Evolutionary conservation across 2,797 vertebrate species (phyloP).

Genomic region (Pogonophryne albipinna): DNA sequence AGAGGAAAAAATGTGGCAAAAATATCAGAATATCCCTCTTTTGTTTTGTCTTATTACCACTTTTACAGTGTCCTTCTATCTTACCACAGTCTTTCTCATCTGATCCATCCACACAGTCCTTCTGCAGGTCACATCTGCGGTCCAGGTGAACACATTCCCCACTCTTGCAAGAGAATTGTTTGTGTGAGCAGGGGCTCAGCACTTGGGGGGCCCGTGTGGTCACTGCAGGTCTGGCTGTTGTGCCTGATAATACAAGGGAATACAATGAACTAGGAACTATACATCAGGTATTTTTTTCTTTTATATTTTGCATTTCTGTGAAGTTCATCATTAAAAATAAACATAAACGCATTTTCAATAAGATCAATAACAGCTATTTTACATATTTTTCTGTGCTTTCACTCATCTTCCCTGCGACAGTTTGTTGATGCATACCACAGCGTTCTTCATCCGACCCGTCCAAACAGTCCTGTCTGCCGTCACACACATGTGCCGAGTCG

Average conservation of each 20-base stretch:
- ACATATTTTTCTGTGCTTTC: neutral
- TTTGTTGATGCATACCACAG: constrained; percentile 82
- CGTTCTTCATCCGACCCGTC: constrained; percentile 87
- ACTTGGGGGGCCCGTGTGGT: constrained; percentile 50
- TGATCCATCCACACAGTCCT: constrained; percentile 89
- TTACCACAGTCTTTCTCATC: constrained; percentile 90
- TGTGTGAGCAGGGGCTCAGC: constrained; percentile 83
- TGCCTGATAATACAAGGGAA: constrained; percentile 50
- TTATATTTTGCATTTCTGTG: neutral
- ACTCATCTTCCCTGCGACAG: neutral
- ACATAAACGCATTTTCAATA: neutral
- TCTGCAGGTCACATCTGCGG: constrained; percentile 86
- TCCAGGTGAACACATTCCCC: constrained; percentile 88
- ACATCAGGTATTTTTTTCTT: neutral
- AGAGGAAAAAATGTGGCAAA: neutral
- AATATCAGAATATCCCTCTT: neutral
- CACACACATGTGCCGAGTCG: constrained; percentile 82
- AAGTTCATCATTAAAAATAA: neutral
- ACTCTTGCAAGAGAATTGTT: constrained; percentile 87
- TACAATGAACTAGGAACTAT: neutral
- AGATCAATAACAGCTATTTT: neutral
- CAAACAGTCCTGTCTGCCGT: constrained; percentile 84
- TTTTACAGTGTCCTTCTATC: constrained; percentile 12
- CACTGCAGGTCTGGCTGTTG: constrained; percentile 43
- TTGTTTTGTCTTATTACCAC: neutral